phyloP scores from a whole-genome alignment of 2,888 invertebrate genomes.

The Stenichneumon culpator region DNA sequence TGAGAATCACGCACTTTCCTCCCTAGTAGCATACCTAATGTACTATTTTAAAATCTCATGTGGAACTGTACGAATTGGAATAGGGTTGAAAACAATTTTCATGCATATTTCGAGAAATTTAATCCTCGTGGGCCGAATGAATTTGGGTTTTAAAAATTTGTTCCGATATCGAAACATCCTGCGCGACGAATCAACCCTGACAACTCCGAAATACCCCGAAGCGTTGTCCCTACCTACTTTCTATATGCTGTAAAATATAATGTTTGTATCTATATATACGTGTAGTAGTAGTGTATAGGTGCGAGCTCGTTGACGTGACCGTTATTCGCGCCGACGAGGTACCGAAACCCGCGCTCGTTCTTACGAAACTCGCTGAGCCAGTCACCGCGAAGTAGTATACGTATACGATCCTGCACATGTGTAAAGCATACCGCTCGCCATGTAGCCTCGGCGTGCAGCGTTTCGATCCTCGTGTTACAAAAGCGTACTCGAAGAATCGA shows the following conservation, averaged over 20 bases:
- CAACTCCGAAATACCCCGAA: slow-evolving; percentile 65
- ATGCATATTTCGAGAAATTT: no score
- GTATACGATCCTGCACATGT: neutral
- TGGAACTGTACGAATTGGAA: no score
- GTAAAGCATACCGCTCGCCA: neutral
- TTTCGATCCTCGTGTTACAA: slow-evolving; percentile 29
- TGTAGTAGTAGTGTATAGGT: slow-evolving; percentile 25
- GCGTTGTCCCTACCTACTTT: slow-evolving; percentile 74
- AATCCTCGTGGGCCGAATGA: no score
- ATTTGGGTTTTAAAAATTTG: no score
- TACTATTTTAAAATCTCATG: no score
- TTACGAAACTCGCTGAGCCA: slow-evolving; percentile 65
- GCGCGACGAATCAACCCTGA: slow-evolving; percentile 64
- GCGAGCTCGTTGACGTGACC: slow-evolving; percentile 66
- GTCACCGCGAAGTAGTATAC: slow-evolving; percentile 34
- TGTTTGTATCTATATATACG: slow-evolving; percentile 30
- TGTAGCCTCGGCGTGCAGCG: neutral
- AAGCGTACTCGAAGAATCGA: slow-evolving; percentile 16
- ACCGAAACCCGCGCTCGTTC: slow-evolving; percentile 63
- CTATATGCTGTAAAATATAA: slow-evolving; percentile 68
- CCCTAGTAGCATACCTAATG: no score
- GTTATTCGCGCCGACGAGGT: slow-evolving; percentile 67
- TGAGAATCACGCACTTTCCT: no score
- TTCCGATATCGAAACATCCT: neutral
- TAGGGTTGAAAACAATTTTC: no score